Percentiles rank a stretch among this genome's conserved stretches.
Conservation (phyloP, 2,797 vertebrate species). For the Lacerta viridis region DNA sequence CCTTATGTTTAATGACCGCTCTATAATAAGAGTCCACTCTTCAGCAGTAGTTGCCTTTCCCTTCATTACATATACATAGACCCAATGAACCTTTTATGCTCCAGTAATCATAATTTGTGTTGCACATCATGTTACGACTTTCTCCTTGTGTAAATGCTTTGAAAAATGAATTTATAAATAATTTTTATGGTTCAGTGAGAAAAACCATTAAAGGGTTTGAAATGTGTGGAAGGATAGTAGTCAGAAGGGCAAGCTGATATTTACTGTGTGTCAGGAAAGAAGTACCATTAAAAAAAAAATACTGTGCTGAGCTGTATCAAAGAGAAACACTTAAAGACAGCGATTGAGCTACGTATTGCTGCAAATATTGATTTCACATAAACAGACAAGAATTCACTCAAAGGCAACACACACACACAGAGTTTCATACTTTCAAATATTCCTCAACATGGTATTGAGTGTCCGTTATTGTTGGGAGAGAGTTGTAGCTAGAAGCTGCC, state of each 20-base stretch:
- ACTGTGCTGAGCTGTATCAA: conserved; percentile 56
- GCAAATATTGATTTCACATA: conserved; percentile 39
- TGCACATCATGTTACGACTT: conserved; percentile 72
- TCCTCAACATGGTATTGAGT: neutral
- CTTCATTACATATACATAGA: conserved; percentile 76
- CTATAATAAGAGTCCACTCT: conserved; percentile 64
- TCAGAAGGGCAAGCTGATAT: conserved; percentile 75
- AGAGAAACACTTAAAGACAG: conserved; percentile 61
- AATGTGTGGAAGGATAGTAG: conserved; percentile 76
- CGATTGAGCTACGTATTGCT: conserved; percentile 51
- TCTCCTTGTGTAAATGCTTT: conserved; percentile 73
- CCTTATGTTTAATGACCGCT: conserved; percentile 61
- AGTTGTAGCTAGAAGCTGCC: neutral
- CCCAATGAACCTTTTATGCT: conserved; percentile 73
- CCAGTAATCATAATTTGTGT: conserved; percentile 77
- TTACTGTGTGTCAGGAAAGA: conserved; percentile 65
- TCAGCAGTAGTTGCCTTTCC: conserved; percentile 65
- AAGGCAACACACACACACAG: conserved; percentile 17
- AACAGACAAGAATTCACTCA: conserved; percentile 36
- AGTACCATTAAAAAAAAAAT: conserved; percentile 57
- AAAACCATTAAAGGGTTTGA: conserved; percentile 81
- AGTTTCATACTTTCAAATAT: neutral
- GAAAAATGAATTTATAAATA: conserved; percentile 81
- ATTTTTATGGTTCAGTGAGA: conserved; percentile 78
- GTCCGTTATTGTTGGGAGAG: neutral